Evolutionary conservation across 2,113 vertebrate genomes (phyloP).

Genomic region (Saguinus imperator): DNA sequence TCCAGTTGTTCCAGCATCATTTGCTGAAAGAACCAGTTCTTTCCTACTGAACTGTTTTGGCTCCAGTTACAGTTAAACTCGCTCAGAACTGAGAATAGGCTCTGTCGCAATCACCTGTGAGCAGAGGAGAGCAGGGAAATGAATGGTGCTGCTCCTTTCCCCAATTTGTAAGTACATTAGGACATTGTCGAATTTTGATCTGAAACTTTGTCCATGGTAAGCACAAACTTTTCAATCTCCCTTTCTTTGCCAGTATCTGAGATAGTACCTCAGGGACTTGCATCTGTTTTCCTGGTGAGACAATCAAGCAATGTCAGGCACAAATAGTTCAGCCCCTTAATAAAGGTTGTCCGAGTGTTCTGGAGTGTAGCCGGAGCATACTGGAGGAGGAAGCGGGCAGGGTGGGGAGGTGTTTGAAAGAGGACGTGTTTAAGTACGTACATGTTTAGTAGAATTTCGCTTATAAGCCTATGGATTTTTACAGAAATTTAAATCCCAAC

Average conservation of each 20-base stretch:
- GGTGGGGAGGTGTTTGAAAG: not conserved
- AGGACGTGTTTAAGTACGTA: not conserved
- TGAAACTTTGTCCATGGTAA: slow-evolving; percentile 33
- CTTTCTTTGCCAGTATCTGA: not conserved
- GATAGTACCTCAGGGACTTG: not conserved
- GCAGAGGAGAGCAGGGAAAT: not conserved
- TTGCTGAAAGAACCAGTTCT: not conserved
- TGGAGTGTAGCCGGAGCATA: not conserved
- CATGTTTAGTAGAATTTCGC: not conserved
- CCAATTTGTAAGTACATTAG: not conserved
- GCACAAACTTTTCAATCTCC: not conserved
- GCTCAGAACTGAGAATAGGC: slow-evolving; percentile 38
- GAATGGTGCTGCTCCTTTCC: not conserved
- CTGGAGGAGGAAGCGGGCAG: fast-evolving
- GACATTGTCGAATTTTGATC: slow-evolving; percentile 26
- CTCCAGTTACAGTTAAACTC: slow-evolving; percentile 18
- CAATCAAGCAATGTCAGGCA: not conserved
- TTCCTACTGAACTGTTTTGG: slow-evolving; percentile 5
- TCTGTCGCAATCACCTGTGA: slow-evolving; percentile 5
- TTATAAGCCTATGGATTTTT: slow-evolving; percentile 28
- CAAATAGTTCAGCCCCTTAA: not conserved
- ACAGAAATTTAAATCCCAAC: not conserved
- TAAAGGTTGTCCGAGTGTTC: not conserved
- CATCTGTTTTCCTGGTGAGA: slow-evolving; percentile 23
- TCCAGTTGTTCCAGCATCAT: not conserved